Conservation (phyloP, 2,797 vertebrate species). For the Peromyscus aztecus region DNA sequence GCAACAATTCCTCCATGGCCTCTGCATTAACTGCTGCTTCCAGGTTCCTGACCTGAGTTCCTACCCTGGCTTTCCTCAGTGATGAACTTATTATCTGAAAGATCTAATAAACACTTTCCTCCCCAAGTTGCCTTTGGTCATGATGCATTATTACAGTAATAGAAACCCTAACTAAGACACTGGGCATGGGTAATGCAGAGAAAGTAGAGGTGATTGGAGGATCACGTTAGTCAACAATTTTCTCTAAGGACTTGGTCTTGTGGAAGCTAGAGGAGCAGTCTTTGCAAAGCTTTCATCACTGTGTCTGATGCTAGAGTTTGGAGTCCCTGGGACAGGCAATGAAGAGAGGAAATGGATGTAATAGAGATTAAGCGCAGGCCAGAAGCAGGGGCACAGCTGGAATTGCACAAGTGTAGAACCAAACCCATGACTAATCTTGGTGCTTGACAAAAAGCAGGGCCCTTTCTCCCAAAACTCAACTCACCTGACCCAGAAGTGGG, state of each 20-base stretch:
- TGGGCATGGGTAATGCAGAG: background rate
- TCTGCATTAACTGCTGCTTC: background rate
- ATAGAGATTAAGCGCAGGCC: background rate
- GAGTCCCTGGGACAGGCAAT: background rate
- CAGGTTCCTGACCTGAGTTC: background rate
- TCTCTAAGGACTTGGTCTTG: background rate
- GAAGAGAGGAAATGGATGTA: background rate
- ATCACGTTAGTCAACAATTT: background rate
- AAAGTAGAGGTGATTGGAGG: background rate
- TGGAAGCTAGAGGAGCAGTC: background rate
- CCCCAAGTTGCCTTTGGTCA: background rate
- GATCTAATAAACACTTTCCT: background rate
- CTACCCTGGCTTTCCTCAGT: background rate
- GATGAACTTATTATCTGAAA: background rate
- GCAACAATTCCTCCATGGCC: background rate
- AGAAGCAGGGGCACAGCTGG: background rate
- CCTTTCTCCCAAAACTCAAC: conserved; percentile 22
- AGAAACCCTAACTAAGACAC: background rate
- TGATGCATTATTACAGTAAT: background rate
- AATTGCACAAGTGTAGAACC: background rate
- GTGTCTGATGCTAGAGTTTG: background rate
- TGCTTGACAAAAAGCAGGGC: background rate
- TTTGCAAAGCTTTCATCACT: background rate
- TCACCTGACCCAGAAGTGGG: background rate
- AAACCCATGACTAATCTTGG: background rate